Base-by-base conservation (phyloP, 2,888 invertebrate species). In the Portevinia maculata region DNA sequence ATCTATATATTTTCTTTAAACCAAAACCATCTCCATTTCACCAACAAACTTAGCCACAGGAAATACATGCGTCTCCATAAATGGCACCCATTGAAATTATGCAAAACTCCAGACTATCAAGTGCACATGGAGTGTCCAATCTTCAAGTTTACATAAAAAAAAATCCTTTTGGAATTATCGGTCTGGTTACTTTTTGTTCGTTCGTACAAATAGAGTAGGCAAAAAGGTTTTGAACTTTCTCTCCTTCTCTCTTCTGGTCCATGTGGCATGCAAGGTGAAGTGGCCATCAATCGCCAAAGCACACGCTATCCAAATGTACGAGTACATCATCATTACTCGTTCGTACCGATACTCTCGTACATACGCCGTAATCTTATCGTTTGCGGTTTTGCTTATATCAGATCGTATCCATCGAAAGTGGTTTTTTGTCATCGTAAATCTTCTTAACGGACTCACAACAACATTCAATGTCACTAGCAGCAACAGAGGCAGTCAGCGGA, bases 371-470 rank as follows among this genome's bases (percentile, higher is more conserved):
- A 6, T 15, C 8, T n/a, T 17, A 39, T 6, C 15, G 3, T 17
- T 37, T 69, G 50, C 24, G 34, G 44, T 39, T 71, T 15, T 21
- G 53, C 44, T 28, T 48, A 44, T 41, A 60, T 79, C 59, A 55
- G 65, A 41, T 44, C 28, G 28, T 55, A 74, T 57, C 69, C 57
- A 81, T 64, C 75, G 75, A 81, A 81, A 81, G 79, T 69, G 75
- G 44, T 81, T 79, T 79, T 53, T 81, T 70, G 79, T 74, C 75
- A 64, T 81, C 64, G 59, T 75, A 81, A 81, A 75, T 75, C 75
- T 74, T 64, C 39, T 30, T 19, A 57, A 50, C n/a, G 48, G 53
- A 73, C 48, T 62, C 59, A 37, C 52, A 59, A 59, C 21, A 59
- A 52, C 13, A 34, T 34, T 74, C 62, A 60, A 67, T 74, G 79